These are phyloP conservation scores for Erinaceus europaeus DNA, from an alignment of 2,113 vertebrate species.

Conservation along the genomic window DNA sequence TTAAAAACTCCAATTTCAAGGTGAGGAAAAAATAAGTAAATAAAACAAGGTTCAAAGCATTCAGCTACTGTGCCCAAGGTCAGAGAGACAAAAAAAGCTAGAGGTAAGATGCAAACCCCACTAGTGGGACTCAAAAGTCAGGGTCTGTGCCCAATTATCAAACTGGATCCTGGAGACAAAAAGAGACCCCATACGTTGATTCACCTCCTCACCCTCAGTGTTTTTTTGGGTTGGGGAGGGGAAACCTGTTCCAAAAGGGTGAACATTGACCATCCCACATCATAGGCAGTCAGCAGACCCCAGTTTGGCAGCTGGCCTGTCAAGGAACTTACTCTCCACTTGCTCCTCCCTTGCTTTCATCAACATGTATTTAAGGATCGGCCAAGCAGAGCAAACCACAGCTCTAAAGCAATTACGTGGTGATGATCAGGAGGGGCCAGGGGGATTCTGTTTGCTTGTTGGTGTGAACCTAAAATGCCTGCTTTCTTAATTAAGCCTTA, in stretches of 20 bases:
- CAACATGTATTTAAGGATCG: conserved; percentile 41
- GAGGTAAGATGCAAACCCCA: rapidly evolving
- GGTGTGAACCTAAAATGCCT: conserved; percentile 52
- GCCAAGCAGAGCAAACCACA: conserved; percentile 46
- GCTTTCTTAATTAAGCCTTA: conserved; percentile 68
- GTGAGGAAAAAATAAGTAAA: no score
- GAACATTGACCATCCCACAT: not conserved
- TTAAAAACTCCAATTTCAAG: not conserved
- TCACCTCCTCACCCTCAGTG: rapidly evolving
- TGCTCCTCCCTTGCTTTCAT: not conserved
- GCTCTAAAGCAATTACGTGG: conserved; percentile 66
- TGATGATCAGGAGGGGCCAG: conserved; percentile 41
- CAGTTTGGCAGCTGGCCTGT: no score
- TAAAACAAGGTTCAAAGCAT: not conserved
- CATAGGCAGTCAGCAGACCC: not conserved
- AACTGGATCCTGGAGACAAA: not conserved
- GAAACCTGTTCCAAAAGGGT: not conserved
- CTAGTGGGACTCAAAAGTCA: not conserved
- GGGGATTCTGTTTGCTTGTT: conserved; percentile 59
- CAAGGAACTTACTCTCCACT: not conserved
- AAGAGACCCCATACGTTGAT: not conserved
- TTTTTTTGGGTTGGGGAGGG: not conserved
- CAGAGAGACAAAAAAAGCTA: not conserved
- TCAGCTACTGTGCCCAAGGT: not conserved
- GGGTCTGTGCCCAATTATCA: not conserved